Conservation (phyloP, 1,140 invertebrate species). For the Danaus melanippus region DNA sequence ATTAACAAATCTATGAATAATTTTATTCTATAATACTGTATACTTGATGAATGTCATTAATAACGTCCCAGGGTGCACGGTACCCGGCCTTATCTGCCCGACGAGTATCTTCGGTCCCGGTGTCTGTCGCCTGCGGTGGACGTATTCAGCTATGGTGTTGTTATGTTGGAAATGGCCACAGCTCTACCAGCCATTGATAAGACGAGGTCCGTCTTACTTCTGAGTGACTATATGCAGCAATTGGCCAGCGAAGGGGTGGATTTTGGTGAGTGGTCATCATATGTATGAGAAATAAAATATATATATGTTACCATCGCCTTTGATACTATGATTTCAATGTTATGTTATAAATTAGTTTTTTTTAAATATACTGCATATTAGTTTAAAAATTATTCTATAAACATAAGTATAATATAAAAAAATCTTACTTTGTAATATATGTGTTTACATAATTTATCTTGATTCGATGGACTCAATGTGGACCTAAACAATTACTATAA, state of each 20-base stretch:
- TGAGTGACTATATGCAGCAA: conserved; percentile 76
- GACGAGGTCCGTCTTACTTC: conserved; percentile 65
- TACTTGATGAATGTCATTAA: not conserved
- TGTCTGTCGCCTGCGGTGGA: conserved; percentile 93
- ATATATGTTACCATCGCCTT: not conserved
- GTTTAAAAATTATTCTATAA: too few relatives aligned
- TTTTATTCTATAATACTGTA: too few relatives aligned
- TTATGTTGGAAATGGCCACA: conserved; percentile 88
- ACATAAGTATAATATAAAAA: too few relatives aligned
- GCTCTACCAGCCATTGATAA: conserved; percentile 79
- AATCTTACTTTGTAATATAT: too few relatives aligned
- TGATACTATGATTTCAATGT: too few relatives aligned
- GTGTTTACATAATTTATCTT: too few relatives aligned
- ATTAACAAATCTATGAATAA: too few relatives aligned
- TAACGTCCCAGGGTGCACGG: conserved; percentile 80
- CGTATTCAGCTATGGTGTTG: conserved; percentile 95
- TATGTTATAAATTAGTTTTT: too few relatives aligned
- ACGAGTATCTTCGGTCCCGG: conserved; percentile 85
- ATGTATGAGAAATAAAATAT: too few relatives aligned
- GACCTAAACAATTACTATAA: too few relatives aligned
- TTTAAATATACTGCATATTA: too few relatives aligned
- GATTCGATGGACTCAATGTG: too few relatives aligned
- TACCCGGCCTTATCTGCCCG: conserved; percentile 92
- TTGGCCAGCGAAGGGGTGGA: conserved; percentile 24
- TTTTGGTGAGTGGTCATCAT: conserved; percentile 26